phyloP scores from a whole-genome alignment of 2,797 vertebrate genomes.

The Phrynocephalus forsythii region DNA sequence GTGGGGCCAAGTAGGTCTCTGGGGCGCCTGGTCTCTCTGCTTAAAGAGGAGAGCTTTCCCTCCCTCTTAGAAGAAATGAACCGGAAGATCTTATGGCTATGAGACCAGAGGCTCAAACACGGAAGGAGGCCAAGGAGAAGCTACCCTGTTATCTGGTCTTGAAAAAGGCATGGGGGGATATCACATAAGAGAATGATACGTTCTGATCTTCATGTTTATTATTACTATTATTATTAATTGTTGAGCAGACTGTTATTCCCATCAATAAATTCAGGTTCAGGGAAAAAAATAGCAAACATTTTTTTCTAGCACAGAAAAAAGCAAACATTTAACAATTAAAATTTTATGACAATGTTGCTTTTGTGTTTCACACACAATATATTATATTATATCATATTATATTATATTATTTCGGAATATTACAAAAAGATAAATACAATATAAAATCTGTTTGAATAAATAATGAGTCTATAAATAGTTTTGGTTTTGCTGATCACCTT shows the following conservation, averaged over 20 bases:
- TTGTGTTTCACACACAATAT: conserved; percentile 24
- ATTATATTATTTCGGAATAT: conserved; percentile 50
- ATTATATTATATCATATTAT: conserved; percentile 33
- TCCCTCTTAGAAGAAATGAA: too few relatives aligned
- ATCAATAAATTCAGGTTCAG: neutral
- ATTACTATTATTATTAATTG: conserved; percentile 24
- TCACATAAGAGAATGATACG: neutral
- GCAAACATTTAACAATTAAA: neutral
- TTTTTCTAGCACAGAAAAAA: conserved; percentile 11
- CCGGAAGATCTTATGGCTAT: too few relatives aligned
- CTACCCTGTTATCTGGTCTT: neutral
- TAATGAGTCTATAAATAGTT: conserved; percentile 50
- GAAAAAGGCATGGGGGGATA: neutral
- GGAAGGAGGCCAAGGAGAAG: neutral
- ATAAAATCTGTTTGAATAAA: conserved; percentile 53
- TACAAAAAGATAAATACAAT: conserved; percentile 56
- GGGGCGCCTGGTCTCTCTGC: too few relatives aligned
- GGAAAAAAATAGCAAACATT: neutral
- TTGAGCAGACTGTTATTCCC: conserved; percentile 5
- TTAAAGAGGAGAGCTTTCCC: too few relatives aligned
- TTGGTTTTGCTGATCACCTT: conserved; percentile 27
- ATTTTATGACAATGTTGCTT: neutral
- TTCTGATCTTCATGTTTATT: conserved; percentile 30
- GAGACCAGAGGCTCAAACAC: too few relatives aligned
- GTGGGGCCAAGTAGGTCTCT: too few relatives aligned